Evolutionary conservation across 2,797 vertebrate genomes (phyloP), one percentile per base, ranked within the genome.

Genomic region (Chaetophractus vellerosus): DNA sequence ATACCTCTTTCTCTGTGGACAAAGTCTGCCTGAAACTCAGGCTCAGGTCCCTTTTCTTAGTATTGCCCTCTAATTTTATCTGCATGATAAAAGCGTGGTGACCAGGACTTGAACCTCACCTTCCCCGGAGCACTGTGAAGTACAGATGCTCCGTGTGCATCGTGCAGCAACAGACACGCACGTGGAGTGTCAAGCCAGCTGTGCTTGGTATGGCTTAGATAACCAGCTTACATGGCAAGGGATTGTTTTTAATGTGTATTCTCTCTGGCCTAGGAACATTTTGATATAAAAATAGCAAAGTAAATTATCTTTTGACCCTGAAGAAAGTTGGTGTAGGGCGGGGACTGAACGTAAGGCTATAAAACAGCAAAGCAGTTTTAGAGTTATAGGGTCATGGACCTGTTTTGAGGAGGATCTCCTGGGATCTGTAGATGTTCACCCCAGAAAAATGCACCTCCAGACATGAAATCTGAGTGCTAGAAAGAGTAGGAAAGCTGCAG

Each of bases 231-330:
- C 57, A 12, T 76, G 19, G 36, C 45, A 92, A 63, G 48, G 38
- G n/a, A 31, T 7, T 72, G 3, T 74, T 88, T 85, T 63, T 66
- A 85, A 66, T 79, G 33, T 19, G 3, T 69, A 23, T 90, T 85
- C 50, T 50, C 18, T 88, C 76, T 76, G 23, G n/a, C 72, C 31
- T 59, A 45, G 50, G 61, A 52, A 41, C 33, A 80, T 88, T 96
- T 88, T 92, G 48, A 94, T 76, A 24, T 72, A 68, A 96, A 91
- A 81, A 90, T 36, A 88, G 79, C 18, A 82, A 88, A 68, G 38
- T 57, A 84, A 86, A 75, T 90, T 87, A 75, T 92, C 52, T 92
- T 85, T 89, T 90, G 76, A 83, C 31, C 26, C 5, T 0, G 45
- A 92, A 61, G 31, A 33, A 86, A 23, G 33, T 61, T 83, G 64